These are phyloP conservation scores for Misgurnus anguillicaudatus DNA, from an alignment of 2,113 vertebrate species.

Conservation along the genomic window DNA sequence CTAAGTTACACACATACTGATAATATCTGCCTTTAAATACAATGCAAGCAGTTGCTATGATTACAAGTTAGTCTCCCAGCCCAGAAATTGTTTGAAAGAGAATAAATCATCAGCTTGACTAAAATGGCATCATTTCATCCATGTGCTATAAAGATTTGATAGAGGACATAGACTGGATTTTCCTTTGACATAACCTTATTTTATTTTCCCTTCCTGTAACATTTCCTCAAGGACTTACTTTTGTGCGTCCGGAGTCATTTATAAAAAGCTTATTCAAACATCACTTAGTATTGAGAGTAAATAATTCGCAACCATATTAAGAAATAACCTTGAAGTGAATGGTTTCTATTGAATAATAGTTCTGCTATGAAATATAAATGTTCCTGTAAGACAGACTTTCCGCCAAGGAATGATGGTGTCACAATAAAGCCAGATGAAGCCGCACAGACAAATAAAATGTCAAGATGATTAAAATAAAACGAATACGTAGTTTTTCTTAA, in stretches of 20 bases:
- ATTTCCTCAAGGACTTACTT: not conserved
- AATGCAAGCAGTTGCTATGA: no score
- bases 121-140: not conserved
- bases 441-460: no score
- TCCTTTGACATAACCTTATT: not conserved
- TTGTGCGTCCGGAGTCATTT: not conserved
- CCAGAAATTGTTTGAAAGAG: not conserved
- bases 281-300: not conserved
- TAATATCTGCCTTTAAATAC: no score
- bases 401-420: no score
- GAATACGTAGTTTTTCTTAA: no score
- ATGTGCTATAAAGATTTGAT: not conserved
- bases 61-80: not conserved
- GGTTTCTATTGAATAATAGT: not conserved
- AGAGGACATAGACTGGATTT: not conserved
- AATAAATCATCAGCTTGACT: not conserved
- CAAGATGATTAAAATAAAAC: no score
- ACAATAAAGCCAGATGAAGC: no score
- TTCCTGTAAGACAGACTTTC: no score
- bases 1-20: no score
- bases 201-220: not conserved
- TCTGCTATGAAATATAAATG: not conserved
- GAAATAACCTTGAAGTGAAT: not conserved
- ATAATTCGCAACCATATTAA: not conserved
- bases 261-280: slow-evolving; percentile 25